phyloP scores from a whole-genome alignment of 1,140 invertebrate species.

The Lepidostoma basale region DNA sequence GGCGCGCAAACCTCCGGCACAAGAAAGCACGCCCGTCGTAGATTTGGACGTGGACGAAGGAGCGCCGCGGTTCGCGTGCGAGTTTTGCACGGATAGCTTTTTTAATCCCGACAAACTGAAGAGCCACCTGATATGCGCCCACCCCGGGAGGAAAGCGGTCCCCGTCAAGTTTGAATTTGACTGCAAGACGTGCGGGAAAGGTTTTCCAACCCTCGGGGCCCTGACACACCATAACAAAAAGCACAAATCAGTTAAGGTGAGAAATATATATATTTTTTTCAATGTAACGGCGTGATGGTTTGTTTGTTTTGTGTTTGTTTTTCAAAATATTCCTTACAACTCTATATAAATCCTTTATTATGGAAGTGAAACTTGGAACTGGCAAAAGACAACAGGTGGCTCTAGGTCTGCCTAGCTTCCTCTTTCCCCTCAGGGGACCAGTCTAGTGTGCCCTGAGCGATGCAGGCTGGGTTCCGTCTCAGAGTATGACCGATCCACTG shows the following conservation, averaged over 20 bases:
- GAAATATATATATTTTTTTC: background rate
- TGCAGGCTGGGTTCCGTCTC: no score
- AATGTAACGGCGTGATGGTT: no score
- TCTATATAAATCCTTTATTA: no score
- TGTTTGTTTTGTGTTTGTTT: background rate
- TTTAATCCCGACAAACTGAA: background rate
- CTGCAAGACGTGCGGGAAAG: constrained; percentile 31
- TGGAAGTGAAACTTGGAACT: no score
- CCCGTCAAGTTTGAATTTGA: constrained; percentile 33
- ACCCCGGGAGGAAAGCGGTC: background rate
- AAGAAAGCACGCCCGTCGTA: background rate
- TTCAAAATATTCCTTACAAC: no score
- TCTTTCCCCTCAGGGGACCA: no score
- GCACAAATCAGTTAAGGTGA: constrained; percentile 19
- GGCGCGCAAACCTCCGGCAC: no score
- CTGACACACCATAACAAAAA: constrained; percentile 26
- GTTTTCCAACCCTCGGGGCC: constrained; percentile 22
- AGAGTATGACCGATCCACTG: no score
- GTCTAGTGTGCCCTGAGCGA: no score
- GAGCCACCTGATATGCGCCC: background rate
- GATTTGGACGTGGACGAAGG: background rate
- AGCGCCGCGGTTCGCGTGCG: background rate
- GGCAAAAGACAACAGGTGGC: no score
- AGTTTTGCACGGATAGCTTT: background rate
- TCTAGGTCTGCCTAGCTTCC: no score